phyloP scores from a whole-genome alignment of 2,888 invertebrate genomes.

The Drosophila pseudotalamancana region DNA sequence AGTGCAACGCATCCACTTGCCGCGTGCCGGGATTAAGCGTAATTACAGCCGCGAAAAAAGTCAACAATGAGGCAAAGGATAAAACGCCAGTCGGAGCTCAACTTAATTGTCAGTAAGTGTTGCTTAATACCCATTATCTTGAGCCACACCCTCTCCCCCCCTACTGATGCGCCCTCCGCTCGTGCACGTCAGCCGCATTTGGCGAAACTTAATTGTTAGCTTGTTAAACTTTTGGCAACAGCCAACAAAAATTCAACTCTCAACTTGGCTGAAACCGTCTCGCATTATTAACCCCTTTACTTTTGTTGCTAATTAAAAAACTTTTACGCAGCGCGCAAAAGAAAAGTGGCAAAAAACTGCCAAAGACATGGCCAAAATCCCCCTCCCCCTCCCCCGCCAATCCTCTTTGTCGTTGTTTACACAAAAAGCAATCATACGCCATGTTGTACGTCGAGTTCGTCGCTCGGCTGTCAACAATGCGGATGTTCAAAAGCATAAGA shows the following conservation, averaged over 20 bases:
- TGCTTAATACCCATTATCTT: slow-evolving; percentile 79
- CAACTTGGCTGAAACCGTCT: slow-evolving; percentile 15
- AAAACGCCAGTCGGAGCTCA: slow-evolving; percentile 27
- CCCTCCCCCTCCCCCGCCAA: background rate
- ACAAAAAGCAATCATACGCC: slow-evolving; percentile 81
- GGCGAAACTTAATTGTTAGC: slow-evolving; percentile 79
- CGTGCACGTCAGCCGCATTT: slow-evolving; percentile 68
- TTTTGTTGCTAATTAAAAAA: slow-evolving; percentile 82
- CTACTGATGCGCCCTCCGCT: background rate
- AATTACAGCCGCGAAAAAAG: slow-evolving; percentile 77
- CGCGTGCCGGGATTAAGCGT: slow-evolving; percentile 64
- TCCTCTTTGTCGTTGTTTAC: slow-evolving; percentile 68
- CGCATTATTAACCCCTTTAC: slow-evolving; percentile 78
- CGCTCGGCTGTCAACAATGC: slow-evolving; percentile 77
- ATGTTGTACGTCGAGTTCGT: slow-evolving; percentile 60
- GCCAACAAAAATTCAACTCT: slow-evolving; percentile 54
- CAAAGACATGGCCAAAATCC: slow-evolving; percentile 53
- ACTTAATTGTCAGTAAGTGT: slow-evolving; percentile 80
- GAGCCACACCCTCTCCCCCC: slow-evolving; percentile 33
- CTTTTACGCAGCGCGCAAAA: slow-evolving; percentile 60
- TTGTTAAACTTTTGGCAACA: slow-evolving; percentile 73
- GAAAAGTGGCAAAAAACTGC: slow-evolving; percentile 61
- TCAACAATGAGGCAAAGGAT: slow-evolving; percentile 59
- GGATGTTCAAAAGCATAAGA: slow-evolving; percentile 50
- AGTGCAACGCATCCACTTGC: slow-evolving; percentile 1